These are phyloP conservation scores for Micromesistius poutassou DNA, from an alignment of 2,797 vertebrate genomes.

Conservation along the genomic window DNA sequence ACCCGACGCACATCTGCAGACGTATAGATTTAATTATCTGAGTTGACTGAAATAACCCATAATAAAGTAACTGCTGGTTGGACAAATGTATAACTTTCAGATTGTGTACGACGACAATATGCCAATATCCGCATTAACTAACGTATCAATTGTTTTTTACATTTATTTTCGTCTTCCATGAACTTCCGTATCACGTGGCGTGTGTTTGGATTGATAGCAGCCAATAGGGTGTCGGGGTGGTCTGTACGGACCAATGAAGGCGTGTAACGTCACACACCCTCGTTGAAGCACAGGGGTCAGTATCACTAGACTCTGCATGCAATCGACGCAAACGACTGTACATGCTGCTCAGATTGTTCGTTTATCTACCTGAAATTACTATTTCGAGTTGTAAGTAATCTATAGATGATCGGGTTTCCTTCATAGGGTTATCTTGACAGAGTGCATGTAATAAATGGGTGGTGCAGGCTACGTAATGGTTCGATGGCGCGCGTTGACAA, in stretches of 20 bases:
- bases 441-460: slow-evolving; percentile 29
- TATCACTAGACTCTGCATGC: background rate
- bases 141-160: slow-evolving; percentile 34
- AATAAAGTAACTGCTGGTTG: too few relatives aligned
- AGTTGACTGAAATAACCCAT: background rate
- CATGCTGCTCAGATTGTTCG: background rate
- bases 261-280: slow-evolving; percentile 11
- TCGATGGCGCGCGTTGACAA: slow-evolving; percentile 64
- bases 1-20: background rate
- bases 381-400: slow-evolving; percentile 32
- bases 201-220: slow-evolving; percentile 27
- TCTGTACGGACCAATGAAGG: slow-evolving; percentile 30
- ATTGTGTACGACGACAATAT: background rate
- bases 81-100: too few relatives aligned
- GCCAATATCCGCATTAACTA: background rate
- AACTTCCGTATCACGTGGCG: slow-evolving; percentile 47
- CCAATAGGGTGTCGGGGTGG: slow-evolving; percentile 47
- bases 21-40: background rate
- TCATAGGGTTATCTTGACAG: background rate
- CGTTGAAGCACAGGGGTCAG: background rate
- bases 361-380: background rate
- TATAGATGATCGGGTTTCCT: background rate
- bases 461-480: slow-evolving; percentile 49
- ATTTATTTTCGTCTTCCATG: slow-evolving; percentile 17
- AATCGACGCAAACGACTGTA: background rate